Conservation (phyloP, 92 coral and sea anemone species). For the Epizoanthus rinbou region DNA sequence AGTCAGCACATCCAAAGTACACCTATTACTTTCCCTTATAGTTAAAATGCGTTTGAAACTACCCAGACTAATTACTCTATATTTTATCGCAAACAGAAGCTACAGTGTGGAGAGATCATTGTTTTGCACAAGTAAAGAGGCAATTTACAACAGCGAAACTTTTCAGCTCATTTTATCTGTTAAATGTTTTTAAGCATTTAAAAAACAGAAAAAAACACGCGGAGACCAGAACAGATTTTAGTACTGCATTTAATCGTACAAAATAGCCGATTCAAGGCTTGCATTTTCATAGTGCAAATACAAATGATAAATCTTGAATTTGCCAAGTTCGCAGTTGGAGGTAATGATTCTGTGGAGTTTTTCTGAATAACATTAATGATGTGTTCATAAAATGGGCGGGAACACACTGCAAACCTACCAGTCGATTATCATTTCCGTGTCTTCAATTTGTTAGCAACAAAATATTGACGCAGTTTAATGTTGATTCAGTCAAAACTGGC, state of each 20-base stretch:
- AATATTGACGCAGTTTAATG: not conserved
- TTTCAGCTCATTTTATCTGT: not conserved
- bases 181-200: not conserved
- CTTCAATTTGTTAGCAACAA: not conserved
- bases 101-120: not conserved
- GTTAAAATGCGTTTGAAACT: not conserved
- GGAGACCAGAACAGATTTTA: not conserved
- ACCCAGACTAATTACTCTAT: not conserved
- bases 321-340: not conserved
- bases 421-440: not conserved
- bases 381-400: constrained; percentile 7
- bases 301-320: not conserved
- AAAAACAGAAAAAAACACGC: not conserved
- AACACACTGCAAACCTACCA: not conserved
- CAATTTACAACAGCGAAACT: not conserved
- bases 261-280: not conserved
- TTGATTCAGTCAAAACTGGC: not conserved
- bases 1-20: not conserved
- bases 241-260: not conserved
- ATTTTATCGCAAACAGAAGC: constrained; percentile 1
- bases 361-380: not conserved
- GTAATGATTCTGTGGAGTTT: not conserved
- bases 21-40: constrained; percentile 2
- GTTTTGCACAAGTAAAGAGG: not conserved
- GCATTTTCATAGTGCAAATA: not conserved